Percentiles rank a stretch among this genome's conserved stretches.
Conservation (phyloP, 2,888 invertebrate species). For the Ypsolopha scabrella region DNA sequence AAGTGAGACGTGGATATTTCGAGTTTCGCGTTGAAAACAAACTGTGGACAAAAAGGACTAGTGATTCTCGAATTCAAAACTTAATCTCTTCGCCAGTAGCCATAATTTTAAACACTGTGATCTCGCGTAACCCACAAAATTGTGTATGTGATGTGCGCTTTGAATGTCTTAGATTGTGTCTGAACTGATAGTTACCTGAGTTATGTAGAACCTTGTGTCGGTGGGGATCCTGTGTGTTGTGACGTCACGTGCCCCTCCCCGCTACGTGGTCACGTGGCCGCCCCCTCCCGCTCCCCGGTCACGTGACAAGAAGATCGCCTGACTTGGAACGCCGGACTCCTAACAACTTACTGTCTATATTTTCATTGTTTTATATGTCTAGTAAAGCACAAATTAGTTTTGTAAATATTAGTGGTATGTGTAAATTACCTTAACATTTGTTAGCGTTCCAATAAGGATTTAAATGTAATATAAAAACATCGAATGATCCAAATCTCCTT, state of each 20-base stretch:
- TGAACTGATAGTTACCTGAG: conserved; percentile 54
- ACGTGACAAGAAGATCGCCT: conserved; percentile 7
- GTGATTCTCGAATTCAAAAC: conserved; percentile 19
- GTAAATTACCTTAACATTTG: conserved; percentile 48
- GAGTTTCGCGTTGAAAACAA: conserved; percentile 5
- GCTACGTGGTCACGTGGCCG: too few species aligned
- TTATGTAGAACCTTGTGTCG: conserved; percentile 36
- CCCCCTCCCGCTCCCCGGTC: conserved; percentile 14
- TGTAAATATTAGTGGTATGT: conserved; percentile 66
- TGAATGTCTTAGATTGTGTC: conserved; percentile 57
- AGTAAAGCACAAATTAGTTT: conserved; percentile 62
- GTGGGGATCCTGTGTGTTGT: conserved; percentile 28
- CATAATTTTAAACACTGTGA: conserved; percentile 61
- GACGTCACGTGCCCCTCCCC: conserved; percentile 14
- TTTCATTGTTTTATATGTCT: conserved; percentile 32
- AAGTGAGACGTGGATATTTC: not conserved
- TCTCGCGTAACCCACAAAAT: conserved; percentile 52
- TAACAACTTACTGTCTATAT: conserved; percentile 7
- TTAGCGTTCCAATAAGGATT: conserved; percentile 42
- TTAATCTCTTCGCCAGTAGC: conserved; percentile 42
- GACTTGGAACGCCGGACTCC: conserved; percentile 7
- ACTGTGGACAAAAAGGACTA: conserved; percentile 11
- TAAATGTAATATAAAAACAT: conserved; percentile 51
- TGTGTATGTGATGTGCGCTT: conserved; percentile 61
- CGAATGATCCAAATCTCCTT: conserved; percentile 51